Conservation (phyloP, 2,113 vertebrate species). For the Xiphias gladius region DNA sequence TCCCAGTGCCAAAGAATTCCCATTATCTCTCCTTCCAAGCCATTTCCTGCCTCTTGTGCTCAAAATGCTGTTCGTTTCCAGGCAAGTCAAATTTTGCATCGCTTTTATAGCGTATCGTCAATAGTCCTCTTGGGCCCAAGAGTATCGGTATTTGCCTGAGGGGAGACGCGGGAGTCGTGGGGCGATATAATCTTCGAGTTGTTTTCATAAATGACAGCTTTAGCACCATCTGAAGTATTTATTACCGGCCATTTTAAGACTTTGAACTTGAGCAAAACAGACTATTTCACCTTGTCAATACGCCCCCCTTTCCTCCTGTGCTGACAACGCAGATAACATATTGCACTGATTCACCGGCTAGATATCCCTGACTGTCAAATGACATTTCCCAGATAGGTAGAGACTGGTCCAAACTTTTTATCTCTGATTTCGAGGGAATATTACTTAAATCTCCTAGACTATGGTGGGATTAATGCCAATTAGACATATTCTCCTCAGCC, state of each 20-base stretch:
- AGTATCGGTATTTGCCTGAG: constrained; percentile 58
- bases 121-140: constrained; percentile 10
- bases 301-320: constrained; percentile 16
- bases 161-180: constrained; percentile 41
- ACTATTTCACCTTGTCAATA: constrained; percentile 47
- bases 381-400: not conserved
- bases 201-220: constrained; percentile 78
- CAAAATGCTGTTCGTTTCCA: constrained; percentile 40
- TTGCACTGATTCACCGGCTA: constrained; percentile 18
- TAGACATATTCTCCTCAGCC: not conserved
- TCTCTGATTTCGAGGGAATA: constrained; percentile 26
- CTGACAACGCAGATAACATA: constrained; percentile 61
- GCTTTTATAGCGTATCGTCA: constrained; percentile 27
- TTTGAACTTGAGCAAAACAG: constrained; percentile 77
- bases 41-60: constrained; percentile 30
- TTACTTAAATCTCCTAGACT: constrained; percentile 1
- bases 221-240: constrained; percentile 68
- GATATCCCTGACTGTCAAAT: constrained; percentile 22
- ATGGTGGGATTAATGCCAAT: not conserved
- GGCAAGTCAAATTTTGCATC: constrained; percentile 20
- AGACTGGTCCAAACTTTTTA: not conserved
- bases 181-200: constrained; percentile 59
- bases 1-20: constrained; percentile 21
- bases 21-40: constrained; percentile 26
- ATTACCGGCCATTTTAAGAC: constrained; percentile 68